These are phyloP conservation scores for Tetranychus cinnabarinus DNA, from an alignment of 1,140 invertebrate genomes.

Conservation along the genomic window DNA sequence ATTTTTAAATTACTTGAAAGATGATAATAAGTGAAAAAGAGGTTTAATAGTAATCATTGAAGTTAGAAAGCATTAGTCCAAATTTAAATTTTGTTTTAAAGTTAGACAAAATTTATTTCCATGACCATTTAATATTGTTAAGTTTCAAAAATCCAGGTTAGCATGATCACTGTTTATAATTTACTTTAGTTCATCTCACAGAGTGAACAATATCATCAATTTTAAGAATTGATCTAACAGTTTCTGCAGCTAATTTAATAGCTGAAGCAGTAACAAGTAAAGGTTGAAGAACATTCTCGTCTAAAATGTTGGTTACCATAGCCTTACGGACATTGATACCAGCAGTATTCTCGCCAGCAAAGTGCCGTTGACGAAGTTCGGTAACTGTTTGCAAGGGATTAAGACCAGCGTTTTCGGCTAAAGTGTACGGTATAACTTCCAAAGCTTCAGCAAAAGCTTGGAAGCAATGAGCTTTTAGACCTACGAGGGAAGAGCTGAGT, in stretches of 20 bases:
- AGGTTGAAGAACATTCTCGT: constrained; percentile 94
- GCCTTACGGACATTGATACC: constrained; percentile 94
- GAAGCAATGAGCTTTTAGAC: constrained; percentile 76
- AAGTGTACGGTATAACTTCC: constrained; percentile 86
- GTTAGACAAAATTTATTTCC: too few relatives aligned
- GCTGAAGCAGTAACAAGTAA: constrained; percentile 80
- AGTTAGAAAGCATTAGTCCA: too few relatives aligned
- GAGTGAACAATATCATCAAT: constrained; percentile 78
- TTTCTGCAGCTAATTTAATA: constrained; percentile 83
- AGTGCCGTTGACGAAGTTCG: constrained; percentile 80
- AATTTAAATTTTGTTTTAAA: too few relatives aligned
- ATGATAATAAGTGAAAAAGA: too few relatives aligned
- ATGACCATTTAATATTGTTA: too few relatives aligned
- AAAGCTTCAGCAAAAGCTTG: constrained; percentile 84
- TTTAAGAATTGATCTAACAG: constrained; percentile 89
- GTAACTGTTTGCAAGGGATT: constrained; percentile 94
- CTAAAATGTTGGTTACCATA: constrained; percentile 78
- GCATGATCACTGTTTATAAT: too few relatives aligned
- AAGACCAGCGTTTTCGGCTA: constrained; percentile 98
- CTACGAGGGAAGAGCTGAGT: constrained; percentile 54
- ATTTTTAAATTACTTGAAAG: too few relatives aligned
- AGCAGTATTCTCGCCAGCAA: constrained; percentile 47
- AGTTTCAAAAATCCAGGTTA: too few relatives aligned
- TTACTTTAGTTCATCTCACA: constrained; percentile 4
- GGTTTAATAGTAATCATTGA: too few relatives aligned